Percentiles rank a stretch among this genome's conserved stretches.
These are phyloP conservation scores for Calliopsis andreniformis DNA, from an alignment of 1,140 invertebrate genomes.

Conservation along the genomic window DNA sequence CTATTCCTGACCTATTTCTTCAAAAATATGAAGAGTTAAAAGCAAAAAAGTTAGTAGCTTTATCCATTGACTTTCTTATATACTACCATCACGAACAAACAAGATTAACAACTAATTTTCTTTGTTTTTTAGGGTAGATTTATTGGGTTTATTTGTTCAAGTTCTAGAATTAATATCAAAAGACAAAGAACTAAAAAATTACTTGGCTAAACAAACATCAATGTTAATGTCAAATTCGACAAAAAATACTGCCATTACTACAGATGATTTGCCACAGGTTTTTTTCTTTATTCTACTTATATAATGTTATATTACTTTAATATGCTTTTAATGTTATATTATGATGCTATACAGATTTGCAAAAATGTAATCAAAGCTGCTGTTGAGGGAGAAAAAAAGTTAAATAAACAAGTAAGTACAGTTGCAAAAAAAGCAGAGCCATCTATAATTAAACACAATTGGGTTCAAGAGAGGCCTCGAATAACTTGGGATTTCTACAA, in stretches of 20 bases:
- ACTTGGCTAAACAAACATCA: constrained; percentile 74
- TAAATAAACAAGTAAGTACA: constrained; percentile 71
- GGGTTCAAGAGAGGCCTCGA: constrained; percentile 80
- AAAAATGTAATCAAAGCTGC: constrained; percentile 78
- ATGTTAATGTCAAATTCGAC: constrained; percentile 47
- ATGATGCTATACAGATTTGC: constrained; percentile 68
- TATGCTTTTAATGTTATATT: constrained; percentile 28
- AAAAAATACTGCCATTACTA: constrained; percentile 75
- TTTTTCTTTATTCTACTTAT: constrained; percentile 13
- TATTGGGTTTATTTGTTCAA: constrained; percentile 80
- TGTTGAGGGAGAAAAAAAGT: constrained; percentile 76
- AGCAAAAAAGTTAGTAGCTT: constrained; percentile 79
- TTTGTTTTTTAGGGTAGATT: constrained; percentile 78
- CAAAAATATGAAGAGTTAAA: constrained; percentile 82
- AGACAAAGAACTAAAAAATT: constrained; percentile 79
- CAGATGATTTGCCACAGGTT: constrained; percentile 82
- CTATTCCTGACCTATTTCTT: constrained; percentile 78
- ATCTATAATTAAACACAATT: constrained; percentile 73
- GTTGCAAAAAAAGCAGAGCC: constrained; percentile 70
- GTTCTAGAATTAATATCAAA: constrained; percentile 80
- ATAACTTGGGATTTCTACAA: constrained; percentile 83
- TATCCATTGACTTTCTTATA: not conserved
- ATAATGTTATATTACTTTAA: constrained; percentile 33
- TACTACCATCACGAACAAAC: not conserved
- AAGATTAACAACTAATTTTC: constrained; percentile 17